Percentiles rank a stretch among this genome's conserved stretches.
phyloP scores from a whole-genome alignment of 2,888 invertebrate genomes.

The Aethes cnicana region DNA sequence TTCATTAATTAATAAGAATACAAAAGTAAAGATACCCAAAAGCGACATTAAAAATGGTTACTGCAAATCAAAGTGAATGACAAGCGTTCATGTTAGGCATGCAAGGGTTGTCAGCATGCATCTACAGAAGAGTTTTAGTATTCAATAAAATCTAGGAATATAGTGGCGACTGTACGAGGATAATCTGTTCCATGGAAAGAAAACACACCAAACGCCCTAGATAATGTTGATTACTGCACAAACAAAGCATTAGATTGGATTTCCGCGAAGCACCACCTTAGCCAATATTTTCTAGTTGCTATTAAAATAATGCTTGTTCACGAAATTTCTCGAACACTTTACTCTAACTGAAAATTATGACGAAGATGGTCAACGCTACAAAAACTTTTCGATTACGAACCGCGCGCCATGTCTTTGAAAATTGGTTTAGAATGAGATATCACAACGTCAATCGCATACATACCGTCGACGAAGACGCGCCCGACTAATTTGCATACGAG shows the following conservation, averaged over 20 bases:
- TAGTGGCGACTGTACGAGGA: too few relatives aligned
- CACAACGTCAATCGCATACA: too few relatives aligned
- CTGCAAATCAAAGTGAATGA: constrained; percentile 61
- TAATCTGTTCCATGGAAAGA: too few relatives aligned
- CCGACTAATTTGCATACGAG: too few relatives aligned
- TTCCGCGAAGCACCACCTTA: constrained; percentile 13
- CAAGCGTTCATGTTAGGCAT: constrained; percentile 60
- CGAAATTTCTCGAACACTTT: not conserved
- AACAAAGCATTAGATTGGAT: constrained; percentile 21
- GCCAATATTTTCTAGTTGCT: constrained; percentile 11
- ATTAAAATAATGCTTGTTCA: not conserved
- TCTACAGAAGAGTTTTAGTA: constrained; percentile 34
- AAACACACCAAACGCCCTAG: too few relatives aligned
- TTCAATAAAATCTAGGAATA: constrained; percentile 41
- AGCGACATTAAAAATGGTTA: constrained; percentile 55
- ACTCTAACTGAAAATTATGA: constrained; percentile 3
- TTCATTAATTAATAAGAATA: constrained; percentile 65
- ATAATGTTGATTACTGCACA: constrained; percentile 20
- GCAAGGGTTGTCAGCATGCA: constrained; percentile 52
- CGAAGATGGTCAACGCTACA: constrained; percentile 23
- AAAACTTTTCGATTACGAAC: constrained; percentile 41
- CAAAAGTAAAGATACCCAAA: constrained; percentile 51
- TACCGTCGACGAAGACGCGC: too few relatives aligned
- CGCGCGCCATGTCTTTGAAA: constrained; percentile 37
- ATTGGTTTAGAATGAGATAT: too few relatives aligned